Percentiles rank a stretch among this genome's conserved stretches.
Conservation (phyloP, 1,140 invertebrate species). For the Drosophila guanche region DNA sequence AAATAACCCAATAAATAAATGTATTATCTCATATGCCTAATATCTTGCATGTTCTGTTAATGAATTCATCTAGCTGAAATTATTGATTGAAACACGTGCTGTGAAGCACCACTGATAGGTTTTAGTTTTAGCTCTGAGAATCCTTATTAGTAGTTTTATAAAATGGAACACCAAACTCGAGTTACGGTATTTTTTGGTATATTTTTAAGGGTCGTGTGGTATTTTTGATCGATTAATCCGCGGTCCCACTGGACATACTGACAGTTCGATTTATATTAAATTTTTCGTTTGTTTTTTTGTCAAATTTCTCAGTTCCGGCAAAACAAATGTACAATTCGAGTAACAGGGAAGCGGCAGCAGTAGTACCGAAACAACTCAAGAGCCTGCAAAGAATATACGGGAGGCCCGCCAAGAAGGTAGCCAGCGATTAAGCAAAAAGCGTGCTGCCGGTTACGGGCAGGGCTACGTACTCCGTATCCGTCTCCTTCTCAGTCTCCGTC, state of each 20-base stretch:
- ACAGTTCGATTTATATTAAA: slow-evolving; percentile 31
- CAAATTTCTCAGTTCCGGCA: slow-evolving; percentile 21
- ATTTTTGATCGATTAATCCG: background rate
- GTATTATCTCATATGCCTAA: too few species aligned
- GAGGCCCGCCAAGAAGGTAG: background rate
- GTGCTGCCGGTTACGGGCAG: too few species aligned
- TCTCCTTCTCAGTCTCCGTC: slow-evolving; percentile 3
- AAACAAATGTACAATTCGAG: slow-evolving; percentile 22
- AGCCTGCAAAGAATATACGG: background rate
- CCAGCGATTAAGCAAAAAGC: too few species aligned
- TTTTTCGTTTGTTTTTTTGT: slow-evolving; percentile 37
- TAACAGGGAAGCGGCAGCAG: slow-evolving; percentile 1
- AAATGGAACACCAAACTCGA: background rate
- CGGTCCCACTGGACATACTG: slow-evolving; percentile 7
- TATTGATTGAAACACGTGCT: too few species aligned
- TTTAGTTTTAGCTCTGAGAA: too few species aligned
- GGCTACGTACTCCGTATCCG: too few species aligned
- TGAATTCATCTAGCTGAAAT: too few species aligned
- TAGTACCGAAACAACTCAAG: slow-evolving; percentile 1
- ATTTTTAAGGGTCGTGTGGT: too few species aligned
- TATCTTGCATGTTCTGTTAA: too few species aligned
- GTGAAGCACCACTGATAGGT: too few species aligned
- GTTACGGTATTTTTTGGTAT: slow-evolving; percentile 1
- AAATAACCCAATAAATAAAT: too few species aligned
- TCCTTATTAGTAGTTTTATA: too few species aligned